Evolutionary conservation across 2,888 invertebrate species (phyloP), one percentile per base, ranked within the genome.

Genomic region (Polydrusus cervinus): DNA sequence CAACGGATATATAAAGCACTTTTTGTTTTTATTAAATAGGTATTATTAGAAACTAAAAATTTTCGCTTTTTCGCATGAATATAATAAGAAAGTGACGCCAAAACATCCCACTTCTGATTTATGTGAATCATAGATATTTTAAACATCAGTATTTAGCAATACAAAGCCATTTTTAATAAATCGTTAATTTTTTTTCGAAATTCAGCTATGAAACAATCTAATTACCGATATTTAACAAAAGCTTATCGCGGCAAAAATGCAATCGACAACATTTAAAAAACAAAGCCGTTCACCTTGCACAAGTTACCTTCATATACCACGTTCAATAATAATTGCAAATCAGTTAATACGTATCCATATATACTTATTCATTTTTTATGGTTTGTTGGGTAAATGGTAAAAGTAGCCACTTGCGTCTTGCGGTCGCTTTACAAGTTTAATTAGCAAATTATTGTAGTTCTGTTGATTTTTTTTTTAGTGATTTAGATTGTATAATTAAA

Each of bases 361-460:
- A 18, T 25, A 3, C n/a, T 3, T 51, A 55, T 55, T 66, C 38
- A 66, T 14, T 73, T 73, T 73, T 73, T 73, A 73, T 40, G 43
- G 45, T 62, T 67, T 53, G 64, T n/a, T 45, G 55, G 61, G 67
- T 53, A 67, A 73, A 73, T 68, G 73, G 73, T 68, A 73, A 73
- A 73, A 73, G 73, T 68, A 60, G 20, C 16, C 71, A 47, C 51
- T 53, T 43, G 38, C 49, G 14, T 34, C 51, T 53, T 43, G 38
- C 49, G 14, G 34, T 34, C 38, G 49, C 34, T 34, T 64, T 64
- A 10, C 16, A 14, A 18, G 18, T 9, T 51, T 65, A 49, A 65
- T 65, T 49, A 51, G 38, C 18, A 49, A 25, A 16, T 65, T 51
- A 65, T 65, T 65, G 65, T 49, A 11, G 20, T 43, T 1, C 1